Base-by-base conservation (phyloP, 2,113 vertebrate species). In the Coracopsis vasa region DNA sequence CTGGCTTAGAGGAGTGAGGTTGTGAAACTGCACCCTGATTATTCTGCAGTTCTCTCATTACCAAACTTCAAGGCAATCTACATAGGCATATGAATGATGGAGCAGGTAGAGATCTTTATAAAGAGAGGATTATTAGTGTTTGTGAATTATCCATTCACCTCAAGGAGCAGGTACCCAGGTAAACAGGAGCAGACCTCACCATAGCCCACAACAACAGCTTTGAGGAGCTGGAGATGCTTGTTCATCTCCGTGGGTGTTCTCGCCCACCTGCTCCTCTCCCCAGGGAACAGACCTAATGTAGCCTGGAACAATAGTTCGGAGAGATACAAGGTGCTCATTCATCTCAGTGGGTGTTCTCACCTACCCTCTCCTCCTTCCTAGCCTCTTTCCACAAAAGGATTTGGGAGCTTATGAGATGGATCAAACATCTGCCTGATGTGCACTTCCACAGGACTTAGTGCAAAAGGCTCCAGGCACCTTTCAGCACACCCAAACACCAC, bases 331-430 rank as follows among this genome's bases (percentile, higher is more conserved):
- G 56, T 87, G 87, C 78, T 91, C 94, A 42, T 92, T 97, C 87
- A 97, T 97, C 96, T 94, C 86, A 10, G 73, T 94, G 91, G 96
- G 94, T 96, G 95, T 94, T 96, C 96, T 93, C 75, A 90, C 65
- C 91, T 79, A 80, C 77, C 73, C 70, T 51, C 69, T 80, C 54
- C 58, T 86, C 74, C 18, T 39, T 67, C 78, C 61, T 8, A 53
- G 12, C 48, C 82, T 37, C 73, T 70, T 73, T 61, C 51, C 65
- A 54, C 64, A 12, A 10, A 42, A 67, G 20, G 39, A 48, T 85
- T 92, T 45, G 27, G 37, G 39, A 91, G 73, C 18, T 67, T 13
- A 80, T 86, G 64, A 60, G 45, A 41, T 13, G 18, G 75, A 83
- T 86, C 39, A 29, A 56, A 33, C 54, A 53, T 3, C 60, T 14